A percentile compares a stretch with the other conserved stretches of the same genome.
These are phyloP conservation scores for Bagarius yarrelli DNA, from an alignment of 2,113 vertebrate species.

Conservation along the genomic window DNA sequence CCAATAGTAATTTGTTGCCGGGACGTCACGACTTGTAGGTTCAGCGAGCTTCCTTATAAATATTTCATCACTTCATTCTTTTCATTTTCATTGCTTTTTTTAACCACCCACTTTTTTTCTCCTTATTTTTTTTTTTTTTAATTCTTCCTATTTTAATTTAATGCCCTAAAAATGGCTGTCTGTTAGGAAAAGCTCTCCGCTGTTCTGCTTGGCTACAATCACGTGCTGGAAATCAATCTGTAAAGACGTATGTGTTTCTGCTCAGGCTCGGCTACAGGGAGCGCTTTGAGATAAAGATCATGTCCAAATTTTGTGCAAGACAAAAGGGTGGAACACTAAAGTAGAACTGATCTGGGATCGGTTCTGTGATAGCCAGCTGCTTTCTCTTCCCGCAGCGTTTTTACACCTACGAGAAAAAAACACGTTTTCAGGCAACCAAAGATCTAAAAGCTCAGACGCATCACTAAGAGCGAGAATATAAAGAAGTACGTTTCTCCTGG, in stretches of 20 bases:
- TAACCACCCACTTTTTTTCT: not conserved
- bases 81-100: not conserved
- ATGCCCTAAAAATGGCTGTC: conserved; percentile 6
- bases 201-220: conserved; percentile 7
- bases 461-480: conserved; percentile 22
- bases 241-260: not conserved
- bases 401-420: not conserved
- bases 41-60: not conserved
- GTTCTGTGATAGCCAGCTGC: not conserved
- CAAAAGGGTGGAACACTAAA: not conserved
- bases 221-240: not conserved
- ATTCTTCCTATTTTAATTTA: not conserved
- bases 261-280: not conserved
- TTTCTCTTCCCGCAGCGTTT: not conserved
- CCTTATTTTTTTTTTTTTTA: not conserved
- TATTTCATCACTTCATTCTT: not conserved
- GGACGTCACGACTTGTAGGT: not conserved
- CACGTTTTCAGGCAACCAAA: conserved; percentile 27
- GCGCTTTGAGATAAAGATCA: not conserved
- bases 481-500: not conserved
- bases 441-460: conserved; percentile 30
- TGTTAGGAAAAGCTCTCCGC: not conserved
- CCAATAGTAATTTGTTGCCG: not conserved
- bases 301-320: conserved; percentile 3
- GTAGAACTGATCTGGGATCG: not conserved